These are phyloP conservation scores for Drosophila repleta DNA, from an alignment of 1,140 invertebrate genomes.

Conservation along the genomic window DNA sequence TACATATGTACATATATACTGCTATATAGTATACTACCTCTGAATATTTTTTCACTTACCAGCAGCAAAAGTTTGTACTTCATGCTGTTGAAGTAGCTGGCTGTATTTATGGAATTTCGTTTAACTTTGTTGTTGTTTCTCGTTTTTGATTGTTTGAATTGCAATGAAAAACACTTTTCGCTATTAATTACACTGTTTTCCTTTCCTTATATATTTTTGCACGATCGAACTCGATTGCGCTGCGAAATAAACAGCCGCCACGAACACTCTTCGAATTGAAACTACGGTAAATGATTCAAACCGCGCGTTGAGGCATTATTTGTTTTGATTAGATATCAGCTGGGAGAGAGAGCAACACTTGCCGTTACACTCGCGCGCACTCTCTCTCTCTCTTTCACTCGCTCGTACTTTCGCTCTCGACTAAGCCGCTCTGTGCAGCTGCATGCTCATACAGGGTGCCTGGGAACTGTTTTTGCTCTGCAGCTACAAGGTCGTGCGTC, in stretches of 20 bases:
- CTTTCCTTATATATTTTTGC: constrained; percentile 4
- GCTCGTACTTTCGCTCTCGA: constrained; percentile 7
- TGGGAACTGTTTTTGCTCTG: constrained; percentile 24
- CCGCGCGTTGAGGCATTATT: constrained; percentile 53
- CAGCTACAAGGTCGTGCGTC: constrained; percentile 56
- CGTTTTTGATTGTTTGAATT: constrained; percentile 5
- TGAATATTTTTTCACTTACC: constrained; percentile 56
- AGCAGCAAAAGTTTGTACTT: constrained; percentile 61
- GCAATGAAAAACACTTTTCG: not conserved
- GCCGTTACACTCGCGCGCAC: not conserved
- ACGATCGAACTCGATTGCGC: constrained; percentile 12
- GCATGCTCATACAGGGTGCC: constrained; percentile 11
- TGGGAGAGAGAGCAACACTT: constrained; percentile 18
- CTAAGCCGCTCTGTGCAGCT: not conserved
- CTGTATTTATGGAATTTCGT: constrained; percentile 9
- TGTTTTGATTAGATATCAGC: constrained; percentile 78
- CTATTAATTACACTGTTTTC: no score
- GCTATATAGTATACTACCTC: not conserved
- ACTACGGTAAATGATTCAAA: constrained; percentile 71
- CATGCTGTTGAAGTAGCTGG: constrained; percentile 43
- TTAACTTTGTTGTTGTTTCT: not conserved
- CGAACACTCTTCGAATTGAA: constrained; percentile 25
- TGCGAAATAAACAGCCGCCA: constrained; percentile 12
- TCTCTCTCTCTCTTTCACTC: constrained; percentile 12
- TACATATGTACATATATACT: no score